Base-by-base conservation (phyloP, 2,888 invertebrate genomes). In the Gymnosoma rotundatum region DNA sequence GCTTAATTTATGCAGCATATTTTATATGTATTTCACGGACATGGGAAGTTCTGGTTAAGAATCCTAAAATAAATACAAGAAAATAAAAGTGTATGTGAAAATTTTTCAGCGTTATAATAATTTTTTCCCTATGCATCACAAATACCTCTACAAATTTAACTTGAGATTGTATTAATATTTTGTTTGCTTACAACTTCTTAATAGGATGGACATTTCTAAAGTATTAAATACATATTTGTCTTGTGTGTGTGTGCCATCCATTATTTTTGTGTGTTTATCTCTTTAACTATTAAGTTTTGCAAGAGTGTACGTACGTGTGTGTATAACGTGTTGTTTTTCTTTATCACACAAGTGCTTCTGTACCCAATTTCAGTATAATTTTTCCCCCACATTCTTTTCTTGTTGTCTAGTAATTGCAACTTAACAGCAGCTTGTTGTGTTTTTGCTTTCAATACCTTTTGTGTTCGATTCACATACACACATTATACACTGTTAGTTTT, bases 271-370 rank as follows among this genome's bases (percentile, higher is more conserved):
- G 8, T 74, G 20, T 64, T 80, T 74, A 74, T 69, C 61, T 61
- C 18, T 42, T 58, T 63, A 21, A 12, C 38, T 64, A 75, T 81
- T 76, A 60, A 75, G 20, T 69, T 81, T 16, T 16, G 7, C 12
- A n/a, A 16, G 1, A n/a, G 75, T n/a, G n/a, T n/a, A n/a, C 25
- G 25, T 32, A 5, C 7, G 32, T 8, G 7, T 32, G 32, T 32
- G 2, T 81, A 76, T 80, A 67, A 42, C 36, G 54, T 42, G n/a
- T 8, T 66, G 66, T 42, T 81, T 50, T 79, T 66, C 18, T 66
- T 79, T 60, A 73, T 42, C 73, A 79, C 52, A 73, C 52, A 67
- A 66, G 16, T 21, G 50, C 64, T 58, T 66, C 38, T 60, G 54
- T 12, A 38, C 20, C 18, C 64, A 56, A 56, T 36, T 42, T 38